A percentile compares a stretch with the other conserved stretches of the same genome.
These are phyloP conservation scores for Drosophila willistoni DNA, from an alignment of 1,140 invertebrate genomes.

Conservation along the genomic window DNA sequence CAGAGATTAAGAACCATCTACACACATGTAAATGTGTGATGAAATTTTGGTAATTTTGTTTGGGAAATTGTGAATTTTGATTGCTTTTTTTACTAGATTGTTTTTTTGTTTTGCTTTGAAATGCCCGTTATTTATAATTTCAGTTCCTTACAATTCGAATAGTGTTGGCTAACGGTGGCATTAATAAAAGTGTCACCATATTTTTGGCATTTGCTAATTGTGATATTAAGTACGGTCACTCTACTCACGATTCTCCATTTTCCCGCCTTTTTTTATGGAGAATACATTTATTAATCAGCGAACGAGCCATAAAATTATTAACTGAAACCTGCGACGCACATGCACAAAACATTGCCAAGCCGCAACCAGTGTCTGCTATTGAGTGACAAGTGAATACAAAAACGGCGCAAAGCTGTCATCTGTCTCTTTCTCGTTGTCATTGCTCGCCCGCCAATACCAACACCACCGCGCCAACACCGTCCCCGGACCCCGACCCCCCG, in stretches of 20 bases:
- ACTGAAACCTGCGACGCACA: slow-evolving; percentile 5
- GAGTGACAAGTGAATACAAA: slow-evolving; percentile 21
- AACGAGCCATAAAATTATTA: slow-evolving; percentile 11
- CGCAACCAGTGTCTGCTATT: slow-evolving; percentile 14
- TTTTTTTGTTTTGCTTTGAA: not conserved
- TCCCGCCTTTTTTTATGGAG: slow-evolving; percentile 54
- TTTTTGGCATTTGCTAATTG: not conserved
- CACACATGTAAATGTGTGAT: too few relatives aligned
- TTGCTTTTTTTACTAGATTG: too few relatives aligned
- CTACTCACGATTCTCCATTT: slow-evolving; percentile 20
- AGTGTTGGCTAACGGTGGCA: not conserved
- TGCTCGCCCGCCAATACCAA: slow-evolving; percentile 2
- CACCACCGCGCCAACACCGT: not conserved
- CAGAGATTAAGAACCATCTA: too few relatives aligned
- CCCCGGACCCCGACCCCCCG: not conserved
- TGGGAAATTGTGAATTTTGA: too few relatives aligned
- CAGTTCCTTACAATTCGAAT: not conserved
- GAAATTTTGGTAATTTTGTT: too few relatives aligned
- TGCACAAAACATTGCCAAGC: slow-evolving; percentile 1
- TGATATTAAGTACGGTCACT: not conserved
- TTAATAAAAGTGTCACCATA: not conserved
- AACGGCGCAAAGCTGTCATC: slow-evolving; percentile 5
- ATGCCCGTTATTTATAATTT: not conserved
- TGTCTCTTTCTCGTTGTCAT: slow-evolving; percentile 8
- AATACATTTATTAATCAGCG: slow-evolving; percentile 36